Percentiles rank a stretch among this genome's conserved stretches.
Evolutionary conservation across 1,140 invertebrate genomes (phyloP).

Genomic region (Trachymyrmex cornetzi): DNA sequence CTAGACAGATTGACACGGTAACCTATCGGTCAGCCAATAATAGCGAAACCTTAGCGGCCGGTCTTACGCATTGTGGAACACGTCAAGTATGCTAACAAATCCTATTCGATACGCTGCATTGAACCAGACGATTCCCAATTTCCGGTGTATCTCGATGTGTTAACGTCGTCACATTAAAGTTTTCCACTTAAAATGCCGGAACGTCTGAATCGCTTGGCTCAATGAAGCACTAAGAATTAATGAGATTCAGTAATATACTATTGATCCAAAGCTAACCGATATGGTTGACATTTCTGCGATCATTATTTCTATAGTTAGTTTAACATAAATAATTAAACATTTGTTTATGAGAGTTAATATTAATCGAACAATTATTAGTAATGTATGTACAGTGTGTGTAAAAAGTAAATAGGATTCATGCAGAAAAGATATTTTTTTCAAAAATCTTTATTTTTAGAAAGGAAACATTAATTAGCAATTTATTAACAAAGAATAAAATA

Average conservation of each 20-base stretch:
- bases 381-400: neutral
- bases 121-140: constrained; percentile 57
- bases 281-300: neutral
- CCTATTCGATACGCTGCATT: constrained; percentile 62
- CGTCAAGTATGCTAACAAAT: constrained; percentile 73
- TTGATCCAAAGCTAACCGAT: neutral
- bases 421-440: no score
- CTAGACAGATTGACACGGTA: constrained; percentile 81
- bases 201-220: neutral
- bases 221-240: constrained; percentile 4
- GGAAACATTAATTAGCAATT: no score
- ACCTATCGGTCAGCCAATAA: constrained; percentile 82
- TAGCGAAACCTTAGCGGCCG: constrained; percentile 79
- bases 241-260: constrained; percentile 6
- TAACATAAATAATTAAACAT: neutral
- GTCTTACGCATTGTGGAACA: constrained; percentile 59
- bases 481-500: no score
- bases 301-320: neutral
- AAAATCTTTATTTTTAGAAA: no score
- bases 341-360: neutral
- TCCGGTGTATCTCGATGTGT: constrained; percentile 33
- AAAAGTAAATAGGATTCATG: no score
- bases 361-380: neutral
- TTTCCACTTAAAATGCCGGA: neutral
- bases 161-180: neutral